Percentiles rank a stretch among this genome's conserved stretches.
Evolutionary conservation across 1,140 invertebrate species (phyloP).

Genomic region (Lasioglossum baleicum): DNA sequence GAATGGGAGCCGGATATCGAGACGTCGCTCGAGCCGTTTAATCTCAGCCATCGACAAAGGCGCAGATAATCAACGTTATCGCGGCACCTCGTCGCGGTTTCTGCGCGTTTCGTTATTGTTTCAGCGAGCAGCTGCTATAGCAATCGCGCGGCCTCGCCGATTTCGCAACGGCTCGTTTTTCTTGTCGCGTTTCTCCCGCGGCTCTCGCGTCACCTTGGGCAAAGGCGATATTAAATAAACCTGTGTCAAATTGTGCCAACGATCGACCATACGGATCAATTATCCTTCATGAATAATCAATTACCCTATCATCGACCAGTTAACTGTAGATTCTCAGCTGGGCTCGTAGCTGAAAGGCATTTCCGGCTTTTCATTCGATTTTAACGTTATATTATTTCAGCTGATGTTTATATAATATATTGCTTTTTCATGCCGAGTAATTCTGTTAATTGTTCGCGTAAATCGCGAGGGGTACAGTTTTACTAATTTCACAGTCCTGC

Average conservation of each 20-base stretch:
- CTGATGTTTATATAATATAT: too few species aligned
- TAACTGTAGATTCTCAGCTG: too few species aligned
- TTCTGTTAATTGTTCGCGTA: too few species aligned
- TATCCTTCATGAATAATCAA: too few species aligned
- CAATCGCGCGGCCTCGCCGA: background rate
- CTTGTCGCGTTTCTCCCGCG: background rate
- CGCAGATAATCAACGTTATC: constrained; percentile 5
- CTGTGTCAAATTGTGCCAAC: background rate
- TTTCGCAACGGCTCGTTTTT: constrained; percentile 17
- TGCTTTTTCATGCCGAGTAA: too few species aligned
- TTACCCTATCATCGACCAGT: too few species aligned
- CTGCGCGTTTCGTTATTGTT: constrained; percentile 5
- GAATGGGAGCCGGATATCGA: background rate
- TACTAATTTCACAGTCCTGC: too few species aligned
- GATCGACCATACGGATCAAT: background rate
- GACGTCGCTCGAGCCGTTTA: background rate
- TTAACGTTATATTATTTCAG: too few species aligned
- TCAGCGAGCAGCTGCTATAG: background rate
- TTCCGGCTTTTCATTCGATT: too few species aligned
- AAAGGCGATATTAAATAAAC: background rate
- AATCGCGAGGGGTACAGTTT: too few species aligned
- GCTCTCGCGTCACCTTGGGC: background rate
- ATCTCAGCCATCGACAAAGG: background rate
- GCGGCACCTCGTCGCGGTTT: background rate
- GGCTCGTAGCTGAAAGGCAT: too few species aligned